Percentiles rank a stretch among this genome's conserved stretches.
These are phyloP conservation scores for Neoarius graeffei DNA, from an alignment of 2,113 vertebrate species.

Conservation along the genomic window DNA sequence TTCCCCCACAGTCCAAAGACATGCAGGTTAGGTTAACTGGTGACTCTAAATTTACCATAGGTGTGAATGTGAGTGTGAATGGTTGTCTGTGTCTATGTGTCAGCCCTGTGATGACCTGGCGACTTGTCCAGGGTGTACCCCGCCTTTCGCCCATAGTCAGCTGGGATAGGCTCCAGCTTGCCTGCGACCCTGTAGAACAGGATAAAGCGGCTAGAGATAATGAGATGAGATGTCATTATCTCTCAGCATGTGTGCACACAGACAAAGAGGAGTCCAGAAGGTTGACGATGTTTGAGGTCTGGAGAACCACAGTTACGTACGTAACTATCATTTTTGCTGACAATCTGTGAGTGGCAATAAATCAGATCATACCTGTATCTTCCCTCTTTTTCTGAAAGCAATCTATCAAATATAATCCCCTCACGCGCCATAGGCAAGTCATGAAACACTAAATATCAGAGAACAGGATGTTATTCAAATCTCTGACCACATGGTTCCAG, in stretches of 20 bases:
- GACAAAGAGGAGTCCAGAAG: not conserved
- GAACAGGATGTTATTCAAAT: not conserved
- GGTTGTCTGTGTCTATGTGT: too few species aligned
- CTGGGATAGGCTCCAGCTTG: too few species aligned
- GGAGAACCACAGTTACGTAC: not conserved
- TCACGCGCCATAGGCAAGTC: not conserved
- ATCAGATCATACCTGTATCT: not conserved
- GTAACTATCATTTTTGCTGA: not conserved
- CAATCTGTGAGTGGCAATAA: not conserved
- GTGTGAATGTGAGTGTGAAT: too few species aligned
- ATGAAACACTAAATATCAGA: not conserved
- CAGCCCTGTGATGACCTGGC: too few species aligned
- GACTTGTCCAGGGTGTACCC: too few species aligned
- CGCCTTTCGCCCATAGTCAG: too few species aligned
- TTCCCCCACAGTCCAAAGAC: too few species aligned
- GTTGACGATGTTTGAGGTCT: not conserved
- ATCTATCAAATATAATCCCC: not conserved
- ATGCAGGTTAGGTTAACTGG: too few species aligned
- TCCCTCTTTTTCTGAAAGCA: not conserved
- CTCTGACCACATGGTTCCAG: not conserved
- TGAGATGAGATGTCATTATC: not conserved
- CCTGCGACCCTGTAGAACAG: too few species aligned
- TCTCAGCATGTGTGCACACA: not conserved
- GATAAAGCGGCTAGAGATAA: too few species aligned
- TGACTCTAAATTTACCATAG: too few species aligned